Evolutionary conservation across 2,797 vertebrate genomes (phyloP).

Genomic region (Notoglanidium macrostoma): DNA sequence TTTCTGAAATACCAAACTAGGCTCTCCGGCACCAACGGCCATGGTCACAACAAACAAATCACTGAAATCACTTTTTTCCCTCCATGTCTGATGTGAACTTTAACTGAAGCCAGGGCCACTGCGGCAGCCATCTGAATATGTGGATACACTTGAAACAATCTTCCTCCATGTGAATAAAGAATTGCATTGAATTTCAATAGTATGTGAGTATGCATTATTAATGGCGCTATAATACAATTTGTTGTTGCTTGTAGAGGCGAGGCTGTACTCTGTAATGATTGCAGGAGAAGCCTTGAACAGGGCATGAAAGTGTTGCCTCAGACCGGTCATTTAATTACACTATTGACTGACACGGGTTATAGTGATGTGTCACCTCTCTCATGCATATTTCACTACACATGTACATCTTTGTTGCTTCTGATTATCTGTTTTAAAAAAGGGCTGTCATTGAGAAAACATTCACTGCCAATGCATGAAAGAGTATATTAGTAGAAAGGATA

Average conservation of each 20-base stretch:
- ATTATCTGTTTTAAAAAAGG: slow-evolving; percentile 41
- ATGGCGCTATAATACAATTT: slow-evolving; percentile 58
- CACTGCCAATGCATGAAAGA: background rate
- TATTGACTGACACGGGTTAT: slow-evolving; percentile 59
- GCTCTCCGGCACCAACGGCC: background rate
- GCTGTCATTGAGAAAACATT: background rate
- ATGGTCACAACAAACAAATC: background rate
- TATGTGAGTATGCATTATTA: slow-evolving; percentile 60
- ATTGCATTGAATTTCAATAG: slow-evolving; percentile 58
- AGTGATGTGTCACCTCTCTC: slow-evolving; percentile 14
- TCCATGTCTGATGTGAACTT: background rate
- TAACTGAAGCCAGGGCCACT: background rate
- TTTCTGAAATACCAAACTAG: background rate
- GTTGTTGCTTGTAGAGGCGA: slow-evolving; percentile 47
- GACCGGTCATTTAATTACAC: slow-evolving; percentile 59
- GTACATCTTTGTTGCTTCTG: slow-evolving; percentile 45
- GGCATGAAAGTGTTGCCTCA: slow-evolving; percentile 39
- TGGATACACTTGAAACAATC: slow-evolving; percentile 30
- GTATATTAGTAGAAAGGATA: background rate
- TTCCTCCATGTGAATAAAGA: slow-evolving; percentile 45
- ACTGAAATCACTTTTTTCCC: background rate
- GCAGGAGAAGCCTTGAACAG: slow-evolving; percentile 37
- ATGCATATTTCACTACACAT: slow-evolving; percentile 46
- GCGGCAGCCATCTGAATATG: slow-evolving; percentile 8
- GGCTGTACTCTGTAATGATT: slow-evolving; percentile 54